These are phyloP conservation scores for Cherax destructor DNA, from an alignment of 1,140 invertebrate species.

Conservation along the genomic window DNA sequence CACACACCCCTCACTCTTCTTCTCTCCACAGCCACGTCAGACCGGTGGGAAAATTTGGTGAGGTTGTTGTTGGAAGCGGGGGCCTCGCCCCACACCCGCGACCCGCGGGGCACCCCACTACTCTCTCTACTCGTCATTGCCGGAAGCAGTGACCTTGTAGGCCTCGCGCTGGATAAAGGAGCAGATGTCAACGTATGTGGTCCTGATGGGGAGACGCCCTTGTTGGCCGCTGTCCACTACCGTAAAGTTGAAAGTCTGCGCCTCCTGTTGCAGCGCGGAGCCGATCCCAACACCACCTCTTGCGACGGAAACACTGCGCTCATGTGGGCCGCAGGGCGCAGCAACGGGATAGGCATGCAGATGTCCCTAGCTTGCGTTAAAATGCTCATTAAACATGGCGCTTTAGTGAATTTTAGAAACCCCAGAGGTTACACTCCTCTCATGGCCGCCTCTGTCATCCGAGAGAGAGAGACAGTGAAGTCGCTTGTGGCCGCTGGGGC, in stretches of 20 bases:
- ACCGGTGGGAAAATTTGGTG: constrained; percentile 57
- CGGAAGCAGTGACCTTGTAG: constrained; percentile 58
- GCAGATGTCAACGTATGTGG: constrained; percentile 56
- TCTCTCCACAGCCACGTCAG: constrained; percentile 47
- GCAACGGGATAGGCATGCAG: constrained; percentile 69
- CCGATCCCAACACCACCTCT: constrained; percentile 47
- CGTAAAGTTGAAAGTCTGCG: constrained; percentile 63
- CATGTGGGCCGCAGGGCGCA: constrained; percentile 71
- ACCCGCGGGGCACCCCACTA: constrained; percentile 56
- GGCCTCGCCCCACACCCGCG: constrained; percentile 50
- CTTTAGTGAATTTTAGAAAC: constrained; percentile 48
- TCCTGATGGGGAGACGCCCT: constrained; percentile 59
- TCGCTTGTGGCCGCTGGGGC: constrained; percentile 61
- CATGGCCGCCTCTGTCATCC: constrained; percentile 66
- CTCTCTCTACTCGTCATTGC: constrained; percentile 39
- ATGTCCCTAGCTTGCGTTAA: constrained; percentile 55
- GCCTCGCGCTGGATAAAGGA: constrained; percentile 52
- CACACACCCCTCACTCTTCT: constrained; percentile 57
- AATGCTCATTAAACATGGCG: constrained; percentile 54
- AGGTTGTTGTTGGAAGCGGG: constrained; percentile 55
- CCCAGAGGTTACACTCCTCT: constrained; percentile 62
- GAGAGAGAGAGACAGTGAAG: constrained; percentile 59
- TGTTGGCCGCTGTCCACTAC: constrained; percentile 66
- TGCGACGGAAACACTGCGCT: constrained; percentile 61
- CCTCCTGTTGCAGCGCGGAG: constrained; percentile 57